Base-by-base conservation (phyloP, 2,888 invertebrate species). In the Lasioglossum vierecki region DNA sequence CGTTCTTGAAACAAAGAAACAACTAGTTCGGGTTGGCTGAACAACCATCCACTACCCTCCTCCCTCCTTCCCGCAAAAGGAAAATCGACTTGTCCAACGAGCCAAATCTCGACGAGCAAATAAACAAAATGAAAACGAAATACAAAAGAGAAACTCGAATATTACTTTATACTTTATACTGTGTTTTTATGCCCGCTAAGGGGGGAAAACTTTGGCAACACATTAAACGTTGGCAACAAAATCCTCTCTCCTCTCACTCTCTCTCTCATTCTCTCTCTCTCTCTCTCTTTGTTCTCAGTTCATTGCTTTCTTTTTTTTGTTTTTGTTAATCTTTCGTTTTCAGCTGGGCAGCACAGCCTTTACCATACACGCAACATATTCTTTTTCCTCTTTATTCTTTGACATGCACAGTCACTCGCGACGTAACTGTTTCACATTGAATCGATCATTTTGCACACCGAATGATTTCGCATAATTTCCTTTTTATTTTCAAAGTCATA, bases 161-260 rank as follows among this genome's bases (percentile, higher is more conserved):
- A 91, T 89, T 90, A 90, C 90, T 90, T 91, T 85, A 91, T 90
- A 90, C 90, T 90, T 90, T 85, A 91, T 89, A 92, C 91, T 89
- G 91, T 83, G 74, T 80, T 81, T 63, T 86, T 88, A 84, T 87
- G 91, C 91, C 91, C 92, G 86, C 79, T 91, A 92, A 89, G 30
- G 53, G 79, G 88, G 88, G 89, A 92, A 41, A 91, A 93, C 94
- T 94, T 94, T 94, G 94, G 94, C 94, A 94, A 94, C 93, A 91
- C 90, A 92, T 92, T 92, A 92, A 92, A 92, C 88, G 91, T 93
- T 93, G 93, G 93, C 93, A 93, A 93, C 93, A 92, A 92, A 92
- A 93, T 90, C 90, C 90, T 92, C 90, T 81, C 78, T 76, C 39
- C 90, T 81, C 78, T 76, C 87, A 78, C 2, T 49, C 9, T 30